phyloP scores from a whole-genome alignment of 2,797 vertebrate species.

The Pyrocephalus nanus region DNA sequence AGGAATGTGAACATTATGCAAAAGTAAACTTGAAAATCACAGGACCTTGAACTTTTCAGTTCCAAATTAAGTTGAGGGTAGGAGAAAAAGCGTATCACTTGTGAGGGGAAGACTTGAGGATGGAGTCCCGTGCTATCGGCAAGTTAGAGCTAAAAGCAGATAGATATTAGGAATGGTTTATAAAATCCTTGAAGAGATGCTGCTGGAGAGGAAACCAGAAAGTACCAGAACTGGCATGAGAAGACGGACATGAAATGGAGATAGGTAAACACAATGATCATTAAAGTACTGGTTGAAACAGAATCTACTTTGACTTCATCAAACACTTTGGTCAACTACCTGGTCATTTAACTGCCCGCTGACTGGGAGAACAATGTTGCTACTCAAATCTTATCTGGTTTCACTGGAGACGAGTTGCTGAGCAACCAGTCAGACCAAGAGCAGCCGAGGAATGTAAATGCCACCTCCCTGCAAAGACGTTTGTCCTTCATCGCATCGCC shows the following conservation, averaged over 20 bases:
- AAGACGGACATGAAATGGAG: background rate
- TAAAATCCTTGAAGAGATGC: background rate
- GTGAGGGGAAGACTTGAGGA: background rate
- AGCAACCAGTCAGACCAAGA: constrained; percentile 44
- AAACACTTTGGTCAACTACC: background rate
- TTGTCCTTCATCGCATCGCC: background rate
- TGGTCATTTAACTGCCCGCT: background rate
- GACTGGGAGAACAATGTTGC: constrained; percentile 5
- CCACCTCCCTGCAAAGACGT: background rate
- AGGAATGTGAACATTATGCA: background rate
- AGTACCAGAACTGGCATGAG: background rate
- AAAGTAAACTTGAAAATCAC: background rate
- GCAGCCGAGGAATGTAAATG: constrained; percentile 13
- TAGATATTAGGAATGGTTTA: background rate
- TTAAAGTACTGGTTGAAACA: background rate
- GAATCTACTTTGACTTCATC: background rate
- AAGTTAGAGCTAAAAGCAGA: background rate
- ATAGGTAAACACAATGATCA: background rate
- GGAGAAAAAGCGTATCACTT: background rate
- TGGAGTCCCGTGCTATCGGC: background rate
- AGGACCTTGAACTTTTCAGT: background rate
- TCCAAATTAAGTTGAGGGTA: background rate
- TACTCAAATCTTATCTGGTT: constrained; percentile 46
- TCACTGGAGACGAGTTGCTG: background rate
- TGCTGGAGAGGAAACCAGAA: background rate